phyloP scores from a whole-genome alignment of 2,888 invertebrate genomes.

The Biston stratarius region DNA sequence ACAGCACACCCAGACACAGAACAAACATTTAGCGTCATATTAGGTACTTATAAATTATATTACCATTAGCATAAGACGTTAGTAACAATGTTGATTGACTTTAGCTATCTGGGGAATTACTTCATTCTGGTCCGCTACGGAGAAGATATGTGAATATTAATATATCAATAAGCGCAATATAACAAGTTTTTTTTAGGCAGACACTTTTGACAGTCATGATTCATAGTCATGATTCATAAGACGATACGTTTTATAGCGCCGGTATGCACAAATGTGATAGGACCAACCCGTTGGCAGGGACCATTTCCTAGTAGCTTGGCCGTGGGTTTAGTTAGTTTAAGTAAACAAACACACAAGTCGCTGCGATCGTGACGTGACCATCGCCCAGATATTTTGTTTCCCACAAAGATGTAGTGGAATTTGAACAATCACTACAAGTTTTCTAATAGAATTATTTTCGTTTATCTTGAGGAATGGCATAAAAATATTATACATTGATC shows the following conservation, averaged over 20 bases:
- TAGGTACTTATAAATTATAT: too few relatives aligned
- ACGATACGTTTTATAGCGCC: background rate
- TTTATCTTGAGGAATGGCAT: background rate
- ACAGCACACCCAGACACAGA: too few relatives aligned
- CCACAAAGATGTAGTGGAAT: constrained; percentile 37
- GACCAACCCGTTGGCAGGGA: constrained; percentile 32
- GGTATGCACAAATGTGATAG: constrained; percentile 35
- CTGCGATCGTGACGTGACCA: constrained; percentile 69
- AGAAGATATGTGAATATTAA: too few relatives aligned
- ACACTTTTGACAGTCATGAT: background rate
- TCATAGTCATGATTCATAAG: background rate
- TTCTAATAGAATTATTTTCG: background rate
- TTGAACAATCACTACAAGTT: background rate
- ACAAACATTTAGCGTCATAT: too few relatives aligned
- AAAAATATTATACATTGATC: too few relatives aligned
- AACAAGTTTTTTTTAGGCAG: background rate
- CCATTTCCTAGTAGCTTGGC: constrained; percentile 53
- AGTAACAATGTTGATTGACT: too few relatives aligned
- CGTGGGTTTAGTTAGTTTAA: constrained; percentile 63
- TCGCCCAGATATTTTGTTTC: constrained; percentile 63
- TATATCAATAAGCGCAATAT: too few relatives aligned
- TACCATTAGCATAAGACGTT: too few relatives aligned
- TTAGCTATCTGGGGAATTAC: too few relatives aligned
- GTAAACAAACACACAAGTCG: constrained; percentile 70
- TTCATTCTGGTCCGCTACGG: too few relatives aligned